phyloP scores from a whole-genome alignment of 2,113 vertebrate genomes.

The Prunella fulvescens region DNA sequence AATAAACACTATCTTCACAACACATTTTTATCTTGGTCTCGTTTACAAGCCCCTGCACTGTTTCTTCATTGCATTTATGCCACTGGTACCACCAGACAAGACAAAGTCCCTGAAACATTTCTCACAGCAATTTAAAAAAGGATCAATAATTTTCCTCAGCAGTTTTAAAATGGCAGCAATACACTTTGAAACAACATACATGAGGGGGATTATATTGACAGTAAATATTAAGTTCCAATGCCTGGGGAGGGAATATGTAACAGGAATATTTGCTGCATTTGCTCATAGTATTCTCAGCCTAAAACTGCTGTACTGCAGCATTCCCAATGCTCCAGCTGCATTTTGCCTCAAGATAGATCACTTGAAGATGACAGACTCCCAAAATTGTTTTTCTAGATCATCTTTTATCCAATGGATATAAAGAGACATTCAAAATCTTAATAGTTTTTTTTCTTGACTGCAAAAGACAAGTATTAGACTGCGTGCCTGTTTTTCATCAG shows the following conservation, averaged over 20 bases:
- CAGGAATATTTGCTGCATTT: not conserved
- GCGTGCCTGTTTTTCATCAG: not conserved
- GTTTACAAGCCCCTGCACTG: not conserved
- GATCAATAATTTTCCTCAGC: not conserved
- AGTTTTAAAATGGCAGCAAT: not conserved
- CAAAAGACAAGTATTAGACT: not conserved
- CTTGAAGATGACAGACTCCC: not conserved
- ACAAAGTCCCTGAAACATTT: not conserved
- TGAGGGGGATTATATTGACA: not conserved
- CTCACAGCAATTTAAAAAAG: not conserved
- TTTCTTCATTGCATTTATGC: not conserved
- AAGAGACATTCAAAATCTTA: not conserved
- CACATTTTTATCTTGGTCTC: not conserved
- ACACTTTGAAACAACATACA: not conserved
- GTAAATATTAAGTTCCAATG: not conserved
- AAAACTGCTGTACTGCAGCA: not conserved
- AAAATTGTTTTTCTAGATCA: not conserved
- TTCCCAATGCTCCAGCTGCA: not conserved
- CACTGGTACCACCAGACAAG: not conserved
- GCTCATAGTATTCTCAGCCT: not conserved
- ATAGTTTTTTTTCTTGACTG: not conserved
- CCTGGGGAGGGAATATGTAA: not conserved
- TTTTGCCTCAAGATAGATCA: not conserved
- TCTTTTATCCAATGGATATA: not conserved
- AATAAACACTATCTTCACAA: not conserved